These are phyloP conservation scores for Spodoptera exigua DNA, from an alignment of 2,888 invertebrate species.

Conservation along the genomic window DNA sequence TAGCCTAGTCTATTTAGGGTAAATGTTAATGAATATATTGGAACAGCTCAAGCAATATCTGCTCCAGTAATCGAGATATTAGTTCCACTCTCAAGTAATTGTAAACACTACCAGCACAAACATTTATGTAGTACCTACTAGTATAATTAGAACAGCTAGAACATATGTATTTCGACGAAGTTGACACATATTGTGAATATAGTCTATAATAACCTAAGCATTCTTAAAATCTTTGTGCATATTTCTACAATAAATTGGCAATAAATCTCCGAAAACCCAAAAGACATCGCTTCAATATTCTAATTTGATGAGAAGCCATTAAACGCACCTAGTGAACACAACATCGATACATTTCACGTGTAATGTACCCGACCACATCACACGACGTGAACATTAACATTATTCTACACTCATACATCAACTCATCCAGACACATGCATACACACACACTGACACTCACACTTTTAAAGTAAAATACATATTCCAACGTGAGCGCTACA, in stretches of 20 bases:
- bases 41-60: too few relatives aligned
- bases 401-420: constrained; percentile 38
- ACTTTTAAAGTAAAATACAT: constrained; percentile 16
- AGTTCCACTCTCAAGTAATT: background rate
- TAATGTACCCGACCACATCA: constrained; percentile 45
- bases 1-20: too few relatives aligned
- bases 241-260: background rate
- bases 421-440: constrained; percentile 17
- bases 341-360: constrained; percentile 22
- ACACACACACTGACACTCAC: constrained; percentile 14
- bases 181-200: too few relatives aligned
- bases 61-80: background rate
- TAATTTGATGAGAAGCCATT: constrained; percentile 11
- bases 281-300: constrained; percentile 4
- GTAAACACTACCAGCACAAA: background rate
- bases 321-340: constrained; percentile 8
- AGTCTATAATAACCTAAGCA: background rate
- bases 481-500: constrained; percentile 17
- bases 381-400: constrained; percentile 30
- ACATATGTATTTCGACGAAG: too few relatives aligned
- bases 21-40: too few relatives aligned
- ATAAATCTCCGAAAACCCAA: background rate
- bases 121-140: background rate
- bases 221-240: background rate
- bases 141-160: background rate